Conservation (phyloP, 2,113 vertebrate species). For the Ranitomeya imitator region DNA sequence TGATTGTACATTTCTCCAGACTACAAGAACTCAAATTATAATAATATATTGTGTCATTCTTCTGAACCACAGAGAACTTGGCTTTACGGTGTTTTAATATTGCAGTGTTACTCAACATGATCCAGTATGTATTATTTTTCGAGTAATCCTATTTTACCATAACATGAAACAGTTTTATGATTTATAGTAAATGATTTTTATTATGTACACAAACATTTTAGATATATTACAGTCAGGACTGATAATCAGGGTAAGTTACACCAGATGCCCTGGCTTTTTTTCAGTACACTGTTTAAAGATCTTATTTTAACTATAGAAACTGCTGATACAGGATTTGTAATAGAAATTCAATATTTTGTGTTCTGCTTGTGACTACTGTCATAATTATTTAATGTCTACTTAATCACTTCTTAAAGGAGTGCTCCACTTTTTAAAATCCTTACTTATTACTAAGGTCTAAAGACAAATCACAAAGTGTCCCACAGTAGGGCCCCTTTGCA, state of each 20-base stretch:
- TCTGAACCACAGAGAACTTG: constrained; percentile 35
- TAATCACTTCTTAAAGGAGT: too few species aligned
- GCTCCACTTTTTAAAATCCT: too few species aligned
- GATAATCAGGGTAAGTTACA: constrained; percentile 44
- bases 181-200: constrained; percentile 47
- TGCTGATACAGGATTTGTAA: not conserved
- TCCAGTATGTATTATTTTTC: constrained; percentile 44
- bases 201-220: constrained; percentile 49
- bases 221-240: constrained; percentile 33
- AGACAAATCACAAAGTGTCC: too few species aligned
- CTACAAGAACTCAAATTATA: constrained; percentile 10
- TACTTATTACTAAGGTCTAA: too few species aligned
- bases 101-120: constrained; percentile 34
- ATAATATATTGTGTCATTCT: constrained; percentile 43
- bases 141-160: constrained; percentile 48
- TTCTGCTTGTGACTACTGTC: not conserved
- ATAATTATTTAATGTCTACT: not conserved
- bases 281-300: constrained; percentile 25
- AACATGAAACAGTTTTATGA: constrained; percentile 39
- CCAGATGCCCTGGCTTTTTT: constrained; percentile 31
- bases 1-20: constrained; percentile 26
- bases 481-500: too few species aligned
- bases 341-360: not conserved
- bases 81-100: constrained; percentile 14
- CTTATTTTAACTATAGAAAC: not conserved